Conservation (phyloP, 2,888 invertebrate genomes). For the Netelia fuscicornis region DNA sequence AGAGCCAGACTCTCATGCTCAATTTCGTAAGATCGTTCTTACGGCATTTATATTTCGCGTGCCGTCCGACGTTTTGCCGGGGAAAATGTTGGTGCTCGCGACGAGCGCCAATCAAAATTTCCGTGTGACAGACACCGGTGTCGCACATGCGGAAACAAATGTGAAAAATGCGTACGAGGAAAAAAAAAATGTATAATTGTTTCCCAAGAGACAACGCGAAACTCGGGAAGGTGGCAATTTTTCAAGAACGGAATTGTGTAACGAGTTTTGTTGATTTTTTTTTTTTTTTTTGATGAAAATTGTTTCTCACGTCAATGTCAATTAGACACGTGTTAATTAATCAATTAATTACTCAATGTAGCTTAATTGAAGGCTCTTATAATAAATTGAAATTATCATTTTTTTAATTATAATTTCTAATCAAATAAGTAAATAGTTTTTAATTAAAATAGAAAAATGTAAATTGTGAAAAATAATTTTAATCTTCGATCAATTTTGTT, state of each 20-base stretch:
- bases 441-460: too few species aligned
- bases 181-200: not conserved
- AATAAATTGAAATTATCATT: too few species aligned
- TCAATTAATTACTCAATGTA: not conserved
- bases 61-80: constrained; percentile 22
- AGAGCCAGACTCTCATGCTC: constrained; percentile 33
- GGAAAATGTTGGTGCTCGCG: not conserved
- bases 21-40: constrained; percentile 58
- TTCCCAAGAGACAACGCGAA: constrained; percentile 15
- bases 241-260: not conserved
- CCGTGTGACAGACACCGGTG: constrained; percentile 10
- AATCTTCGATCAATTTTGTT: not conserved
- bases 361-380: too few species aligned
- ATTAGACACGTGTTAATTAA: too few species aligned
- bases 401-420: too few species aligned
- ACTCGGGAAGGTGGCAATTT: not conserved
- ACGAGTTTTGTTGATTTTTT: not conserved
- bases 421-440: too few species aligned
- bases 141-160: not conserved
- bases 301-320: not conserved
- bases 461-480: not conserved
- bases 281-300: not conserved
- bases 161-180: not conserved
- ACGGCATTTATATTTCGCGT: constrained; percentile 42
- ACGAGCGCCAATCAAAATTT: constrained; percentile 5